phyloP scores from a whole-genome alignment of 2,113 vertebrate genomes.

The Sisor rabdophorus region DNA sequence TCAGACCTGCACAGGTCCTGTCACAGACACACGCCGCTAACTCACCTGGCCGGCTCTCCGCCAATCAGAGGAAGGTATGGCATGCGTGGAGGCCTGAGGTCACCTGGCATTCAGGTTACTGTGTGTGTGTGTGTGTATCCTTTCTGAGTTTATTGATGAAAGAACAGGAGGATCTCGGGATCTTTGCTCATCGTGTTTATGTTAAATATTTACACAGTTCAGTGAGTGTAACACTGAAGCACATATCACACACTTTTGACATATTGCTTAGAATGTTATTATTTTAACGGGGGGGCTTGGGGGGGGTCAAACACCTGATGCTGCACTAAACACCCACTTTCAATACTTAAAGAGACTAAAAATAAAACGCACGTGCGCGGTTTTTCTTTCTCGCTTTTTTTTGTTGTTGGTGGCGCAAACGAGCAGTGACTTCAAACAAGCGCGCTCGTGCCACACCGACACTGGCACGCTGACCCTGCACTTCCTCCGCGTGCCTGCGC shows the following conservation, averaged over 20 bases:
- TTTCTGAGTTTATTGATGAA: too few species aligned
- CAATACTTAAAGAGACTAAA: background rate
- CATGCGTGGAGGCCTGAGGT: slow-evolving; percentile 71
- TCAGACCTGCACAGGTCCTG: slow-evolving; percentile 85
- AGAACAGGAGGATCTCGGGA: too few species aligned
- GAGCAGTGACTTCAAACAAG: background rate
- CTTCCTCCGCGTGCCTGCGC: background rate
- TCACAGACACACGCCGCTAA: slow-evolving; percentile 77
- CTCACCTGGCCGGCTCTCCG: slow-evolving; percentile 72
- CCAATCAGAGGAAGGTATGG: slow-evolving; percentile 76
- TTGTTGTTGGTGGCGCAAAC: background rate
- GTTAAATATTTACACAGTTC: too few species aligned
- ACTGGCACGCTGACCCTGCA: background rate
- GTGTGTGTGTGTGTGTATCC: too few species aligned
- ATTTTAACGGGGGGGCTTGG: too few species aligned
- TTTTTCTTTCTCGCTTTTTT: background rate
- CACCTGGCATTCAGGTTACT: slow-evolving; percentile 63
- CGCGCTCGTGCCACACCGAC: background rate
- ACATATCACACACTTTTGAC: too few species aligned
- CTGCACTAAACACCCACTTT: background rate
- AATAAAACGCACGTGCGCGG: background rate
- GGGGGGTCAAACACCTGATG: background rate
- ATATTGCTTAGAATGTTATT: too few species aligned
- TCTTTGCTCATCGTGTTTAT: too few species aligned
- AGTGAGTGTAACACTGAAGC: background rate